Evolutionary conservation across 2,797 vertebrate species (phyloP), one percentile per base, ranked within the genome.

Genomic region (Discoglossus pictus): DNA sequence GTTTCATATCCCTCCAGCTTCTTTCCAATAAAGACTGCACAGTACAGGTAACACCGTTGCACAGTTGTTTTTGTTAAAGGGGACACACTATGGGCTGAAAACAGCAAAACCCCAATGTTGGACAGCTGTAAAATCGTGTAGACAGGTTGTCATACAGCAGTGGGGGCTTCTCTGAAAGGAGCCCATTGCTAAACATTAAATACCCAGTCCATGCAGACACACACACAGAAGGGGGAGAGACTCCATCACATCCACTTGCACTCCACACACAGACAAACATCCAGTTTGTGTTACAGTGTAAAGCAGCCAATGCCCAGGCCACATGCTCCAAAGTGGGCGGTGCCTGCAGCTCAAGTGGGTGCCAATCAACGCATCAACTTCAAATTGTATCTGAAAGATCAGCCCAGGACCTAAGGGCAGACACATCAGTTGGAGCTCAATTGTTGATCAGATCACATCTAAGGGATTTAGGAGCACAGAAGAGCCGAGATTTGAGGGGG

Each of bases 361-460:
- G 94, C 94, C 95, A 98, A 96, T 98, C 94, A 98, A 95, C 93
- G 93, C 93, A 93, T 96, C 94, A 96, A 96, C 93, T 98, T 95
- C 93, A 95, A 95, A 96, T 95, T 93, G 94, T 92, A 94, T 94
- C 92, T 92, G 93, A 92, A 90, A 93, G 93, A 96, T 94, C 93
- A 92, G 94, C 93, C 92, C 87, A 90, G 91, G 93, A 96, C 93
- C 94, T 90, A 88, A 88, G 93, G 92, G 93, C 94, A 92, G 93
- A 90, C 91, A 92, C 94, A 93, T 92, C 94, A 97, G 93, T 97
- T 92, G 93, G 93, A 93, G 93, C 93, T 93, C 92, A 93, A 94
- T 93, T 93, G 94, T 92, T 91, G 94, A 95, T 90, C 93, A 87
- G 92, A 94, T 94, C 94, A 93, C 95, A 95, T 94, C 93, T 92